A percentile compares a stretch with the other conserved stretches of the same genome.
Conservation (phyloP, 1,140 invertebrate species). For the Adelges cooleyi region DNA sequence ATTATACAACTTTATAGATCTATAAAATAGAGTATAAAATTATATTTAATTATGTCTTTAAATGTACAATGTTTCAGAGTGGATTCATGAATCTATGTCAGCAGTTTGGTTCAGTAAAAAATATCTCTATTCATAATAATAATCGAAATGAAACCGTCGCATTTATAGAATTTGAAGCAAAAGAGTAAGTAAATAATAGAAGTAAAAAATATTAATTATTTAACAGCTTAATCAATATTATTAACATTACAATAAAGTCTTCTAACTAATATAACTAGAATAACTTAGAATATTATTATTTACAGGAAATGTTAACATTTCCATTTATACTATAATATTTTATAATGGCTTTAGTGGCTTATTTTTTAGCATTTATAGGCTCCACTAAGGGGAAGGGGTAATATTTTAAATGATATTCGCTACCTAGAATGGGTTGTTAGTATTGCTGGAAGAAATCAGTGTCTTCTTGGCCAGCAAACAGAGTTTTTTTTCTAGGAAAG, state of each 20-base stretch:
- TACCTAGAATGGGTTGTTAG: too few species aligned
- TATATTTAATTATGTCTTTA: too few species aligned
- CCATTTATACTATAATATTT: too few species aligned
- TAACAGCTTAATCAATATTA: not conserved
- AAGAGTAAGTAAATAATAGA: not conserved
- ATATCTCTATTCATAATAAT: not conserved
- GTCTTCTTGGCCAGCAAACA: too few species aligned
- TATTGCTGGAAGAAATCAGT: too few species aligned
- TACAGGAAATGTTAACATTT: not conserved
- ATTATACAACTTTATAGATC: too few species aligned
- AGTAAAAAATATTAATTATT: not conserved
- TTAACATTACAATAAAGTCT: not conserved
- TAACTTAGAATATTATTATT: not conserved
- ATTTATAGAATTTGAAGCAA: slow-evolving; percentile 11
- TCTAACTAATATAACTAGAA: not conserved
- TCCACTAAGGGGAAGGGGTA: too few species aligned
- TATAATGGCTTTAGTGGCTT: too few species aligned
- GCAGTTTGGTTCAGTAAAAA: not conserved
- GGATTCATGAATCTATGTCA: slow-evolving; percentile 1
- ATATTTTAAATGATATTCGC: too few species aligned
- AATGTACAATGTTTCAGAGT: not conserved
- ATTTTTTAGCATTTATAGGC: too few species aligned
- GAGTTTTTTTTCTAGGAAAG: too few species aligned
- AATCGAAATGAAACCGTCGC: not conserved
- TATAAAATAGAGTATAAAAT: too few species aligned